Conservation (phyloP, 2,797 vertebrate genomes). For the Leptoclinus maculatus region DNA sequence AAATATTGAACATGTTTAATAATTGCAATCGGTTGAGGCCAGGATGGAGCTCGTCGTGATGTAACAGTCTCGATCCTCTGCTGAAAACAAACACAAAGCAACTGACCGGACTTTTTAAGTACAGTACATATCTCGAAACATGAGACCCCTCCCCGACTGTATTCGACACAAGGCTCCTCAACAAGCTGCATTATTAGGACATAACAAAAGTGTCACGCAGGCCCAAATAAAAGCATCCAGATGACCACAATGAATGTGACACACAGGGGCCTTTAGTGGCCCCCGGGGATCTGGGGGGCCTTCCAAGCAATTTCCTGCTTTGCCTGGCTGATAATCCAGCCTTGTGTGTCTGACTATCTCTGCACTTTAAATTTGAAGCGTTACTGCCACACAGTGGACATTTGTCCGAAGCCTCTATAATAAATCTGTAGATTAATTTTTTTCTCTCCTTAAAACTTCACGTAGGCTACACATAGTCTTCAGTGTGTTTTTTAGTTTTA, state of each 20-base stretch:
- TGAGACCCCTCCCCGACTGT: too few relatives aligned
- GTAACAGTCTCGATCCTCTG: too few relatives aligned
- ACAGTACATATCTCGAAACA: too few relatives aligned
- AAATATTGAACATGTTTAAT: neutral
- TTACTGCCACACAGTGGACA: slow-evolving; percentile 5
- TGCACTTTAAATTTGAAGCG: neutral
- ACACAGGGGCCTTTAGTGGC: neutral
- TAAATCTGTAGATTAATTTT: neutral
- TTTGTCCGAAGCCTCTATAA: neutral
- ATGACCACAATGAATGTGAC: neutral
- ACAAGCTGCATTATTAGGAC: too few relatives aligned
- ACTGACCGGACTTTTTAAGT: too few relatives aligned
- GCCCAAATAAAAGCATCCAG: too few relatives aligned
- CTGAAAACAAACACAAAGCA: too few relatives aligned
- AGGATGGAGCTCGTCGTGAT: neutral
- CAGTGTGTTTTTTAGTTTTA: neutral
- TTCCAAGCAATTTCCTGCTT: neutral
- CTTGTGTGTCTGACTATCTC: neutral
- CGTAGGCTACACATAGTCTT: neutral
- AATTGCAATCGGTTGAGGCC: neutral
- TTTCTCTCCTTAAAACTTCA: neutral
- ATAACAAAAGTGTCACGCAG: too few relatives aligned
- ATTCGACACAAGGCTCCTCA: too few relatives aligned
- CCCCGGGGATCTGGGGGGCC: neutral
- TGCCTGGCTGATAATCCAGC: neutral